Evolutionary conservation across 2,113 vertebrate genomes (phyloP).

Genomic region (Pteropus alecto): DNA sequence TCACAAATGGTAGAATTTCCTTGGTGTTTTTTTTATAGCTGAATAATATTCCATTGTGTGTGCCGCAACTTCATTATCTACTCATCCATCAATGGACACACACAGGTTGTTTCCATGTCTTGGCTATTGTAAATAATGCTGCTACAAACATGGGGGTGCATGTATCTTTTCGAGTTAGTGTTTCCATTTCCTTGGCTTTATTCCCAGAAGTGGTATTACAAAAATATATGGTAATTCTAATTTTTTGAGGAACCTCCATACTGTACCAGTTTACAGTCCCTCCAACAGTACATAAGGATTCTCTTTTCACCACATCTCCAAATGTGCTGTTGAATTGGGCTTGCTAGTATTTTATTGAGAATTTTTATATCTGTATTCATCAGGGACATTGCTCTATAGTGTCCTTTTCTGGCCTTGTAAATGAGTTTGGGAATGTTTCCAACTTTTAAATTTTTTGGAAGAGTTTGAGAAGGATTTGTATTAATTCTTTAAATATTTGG

Average conservation of each 20-base stretch:
- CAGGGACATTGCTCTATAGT: no score
- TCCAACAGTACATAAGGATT: no score
- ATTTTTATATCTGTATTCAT: no score
- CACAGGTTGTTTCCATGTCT: neutral
- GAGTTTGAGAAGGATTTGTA: neutral
- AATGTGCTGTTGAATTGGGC: neutral
- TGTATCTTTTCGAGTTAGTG: neutral
- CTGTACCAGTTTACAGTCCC: neutral
- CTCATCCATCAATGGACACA: neutral
- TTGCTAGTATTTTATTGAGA: neutral
- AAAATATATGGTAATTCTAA: neutral
- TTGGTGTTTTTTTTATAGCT: neutral
- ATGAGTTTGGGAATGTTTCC: neutral
- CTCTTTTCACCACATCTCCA: neutral
- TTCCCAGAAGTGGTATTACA: neutral
- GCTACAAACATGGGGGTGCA: neutral
- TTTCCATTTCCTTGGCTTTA: neutral
- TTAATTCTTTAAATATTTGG: neutral
- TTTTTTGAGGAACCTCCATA: neutral
- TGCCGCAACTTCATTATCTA: neutral
- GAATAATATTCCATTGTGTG: no score
- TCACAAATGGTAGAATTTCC: neutral
- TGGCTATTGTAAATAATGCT: no score
- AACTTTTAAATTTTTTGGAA: neutral
- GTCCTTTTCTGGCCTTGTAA: neutral